Conservation (phyloP, 2,113 vertebrate species). For the Oxyruncus cristatus region DNA sequence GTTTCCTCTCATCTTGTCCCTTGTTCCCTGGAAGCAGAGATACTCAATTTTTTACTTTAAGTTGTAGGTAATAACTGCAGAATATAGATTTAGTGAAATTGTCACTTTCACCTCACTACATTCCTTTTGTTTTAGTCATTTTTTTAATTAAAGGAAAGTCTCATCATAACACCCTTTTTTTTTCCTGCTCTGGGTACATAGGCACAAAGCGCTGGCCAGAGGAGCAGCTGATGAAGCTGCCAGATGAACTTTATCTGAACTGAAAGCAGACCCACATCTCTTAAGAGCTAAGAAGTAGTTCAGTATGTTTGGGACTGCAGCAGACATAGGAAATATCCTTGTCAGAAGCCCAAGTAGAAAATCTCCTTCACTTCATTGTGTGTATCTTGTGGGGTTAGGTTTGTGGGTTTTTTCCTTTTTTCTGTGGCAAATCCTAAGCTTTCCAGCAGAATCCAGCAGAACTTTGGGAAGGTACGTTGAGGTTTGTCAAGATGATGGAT, state of each 20-base stretch:
- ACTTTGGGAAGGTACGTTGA: neutral
- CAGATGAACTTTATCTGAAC: constrained; percentile 47
- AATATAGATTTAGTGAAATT: neutral
- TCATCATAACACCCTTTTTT: neutral
- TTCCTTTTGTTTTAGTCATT: neutral
- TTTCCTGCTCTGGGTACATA: neutral
- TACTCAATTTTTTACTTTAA: neutral
- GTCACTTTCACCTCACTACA: neutral
- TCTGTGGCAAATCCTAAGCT: neutral
- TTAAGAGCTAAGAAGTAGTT: neutral
- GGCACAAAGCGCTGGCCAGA: neutral
- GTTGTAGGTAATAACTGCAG: neutral
- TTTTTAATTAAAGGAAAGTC: neutral
- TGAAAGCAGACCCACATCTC: neutral
- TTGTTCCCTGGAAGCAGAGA: neutral
- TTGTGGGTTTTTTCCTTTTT: neutral
- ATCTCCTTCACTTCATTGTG: constrained; percentile 22
- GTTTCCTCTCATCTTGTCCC: neutral
- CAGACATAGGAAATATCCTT: constrained; percentile 12
- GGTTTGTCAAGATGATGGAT: neutral
- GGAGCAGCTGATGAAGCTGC: neutral
- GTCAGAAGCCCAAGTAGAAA: constrained; percentile 17
- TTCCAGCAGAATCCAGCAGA: neutral
- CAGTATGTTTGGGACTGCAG: neutral
- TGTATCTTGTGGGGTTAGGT: neutral